Evolutionary conservation across 2,797 vertebrate genomes (phyloP), one percentile per base, ranked within the genome.

Genomic region (Typhlichthys subterraneus): DNA sequence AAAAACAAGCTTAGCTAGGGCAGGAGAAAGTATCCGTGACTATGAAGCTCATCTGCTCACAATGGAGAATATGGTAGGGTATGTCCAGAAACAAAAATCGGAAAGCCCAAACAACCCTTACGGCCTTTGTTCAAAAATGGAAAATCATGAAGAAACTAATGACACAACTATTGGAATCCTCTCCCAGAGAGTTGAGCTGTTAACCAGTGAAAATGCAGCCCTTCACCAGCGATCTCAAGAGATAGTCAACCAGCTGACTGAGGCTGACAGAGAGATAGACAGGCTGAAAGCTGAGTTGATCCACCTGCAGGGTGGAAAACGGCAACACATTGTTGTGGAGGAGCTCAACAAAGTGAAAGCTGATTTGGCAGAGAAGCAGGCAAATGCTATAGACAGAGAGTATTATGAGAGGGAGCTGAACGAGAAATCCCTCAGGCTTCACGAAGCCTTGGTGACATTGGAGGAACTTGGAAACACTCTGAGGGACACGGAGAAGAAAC

Each of bases 251-350:
- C 93, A 94, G 79, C 83, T 94, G 71, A 93, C 90, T 1, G 93
- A 94, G 78, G 93, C 93, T 0, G 93, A 94, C 74, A 72, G 92
- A 72, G 93, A 94, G 82, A 94, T 94, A 70, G 92, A 94, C 70
- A 54, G 90, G 61, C 88, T 94, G 38, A 93, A 94, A 78, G 79
- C 80, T 0, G 92, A 94, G 75, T 81, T 94, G 52, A 76, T 80
- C 56, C 70, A 63, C 61, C 82, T 89, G 52, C 90, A 90, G 51
- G 84, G 82, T 0, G 76, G 82, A 46, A 89, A 90, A 64, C 90
- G 86, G 60, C 84, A 90, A 69, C 83, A 88, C 33, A 70, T 87
- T 12, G 58, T 85, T 6, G 38, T 79, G 69, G 87, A 92, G 59
- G 89, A 92, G 77, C 72, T 91, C 45, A 90, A 88, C 62, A 77